Base-by-base conservation (phyloP, 2,888 invertebrate genomes). In the Panorpa germanica region DNA sequence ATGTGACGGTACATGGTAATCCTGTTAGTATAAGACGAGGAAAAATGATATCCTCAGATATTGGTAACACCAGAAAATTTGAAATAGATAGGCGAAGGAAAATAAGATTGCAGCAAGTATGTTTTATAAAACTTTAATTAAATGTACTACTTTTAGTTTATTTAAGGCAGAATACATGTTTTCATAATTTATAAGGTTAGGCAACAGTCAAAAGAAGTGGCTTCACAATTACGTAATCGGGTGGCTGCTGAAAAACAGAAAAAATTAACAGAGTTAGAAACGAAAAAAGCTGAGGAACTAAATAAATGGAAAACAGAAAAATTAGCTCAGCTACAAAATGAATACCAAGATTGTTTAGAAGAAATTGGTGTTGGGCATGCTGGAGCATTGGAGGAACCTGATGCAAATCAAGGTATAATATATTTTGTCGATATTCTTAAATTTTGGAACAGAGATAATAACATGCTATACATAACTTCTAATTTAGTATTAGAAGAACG, bases 81-180 rank as follows among this genome's bases (percentile, higher is more conserved):
- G 61, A 63, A 38, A 59, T 63, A 33, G 59, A 59, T 40, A 58
- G 67, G 33, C 56, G 67, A 29, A 56, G 62, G 39, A 63, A 59
- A 50, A 57, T 66, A 45, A 61, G 71, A 38, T 45, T 70, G 33
- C 58, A 66, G 43, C 69, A 72, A 58, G 71, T 70, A 46, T 36
- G 34, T 33, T 31, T 26, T 29, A 28, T 33, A 32, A 31, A 28
- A 34, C 25, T 31, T 25, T 34, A 10, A 27, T 24, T 13, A 31
- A 12, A 10, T 28, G n/a, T n/a, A n/a, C n/a, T n/a, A n/a, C n/a
- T n/a, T n/a, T n/a, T n/a, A n/a, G n/a, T n/a, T n/a, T n/a, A n/a
- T n/a, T n/a, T n/a, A n/a, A n/a, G n/a, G n/a, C n/a, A n/a, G n/a
- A n/a, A n/a, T n/a, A n/a, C n/a, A n/a, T n/a, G 29, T 11, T 11